These are phyloP conservation scores for Naso thynnoides DNA, from an alignment of 2,797 vertebrate genomes.

Conservation along the genomic window DNA sequence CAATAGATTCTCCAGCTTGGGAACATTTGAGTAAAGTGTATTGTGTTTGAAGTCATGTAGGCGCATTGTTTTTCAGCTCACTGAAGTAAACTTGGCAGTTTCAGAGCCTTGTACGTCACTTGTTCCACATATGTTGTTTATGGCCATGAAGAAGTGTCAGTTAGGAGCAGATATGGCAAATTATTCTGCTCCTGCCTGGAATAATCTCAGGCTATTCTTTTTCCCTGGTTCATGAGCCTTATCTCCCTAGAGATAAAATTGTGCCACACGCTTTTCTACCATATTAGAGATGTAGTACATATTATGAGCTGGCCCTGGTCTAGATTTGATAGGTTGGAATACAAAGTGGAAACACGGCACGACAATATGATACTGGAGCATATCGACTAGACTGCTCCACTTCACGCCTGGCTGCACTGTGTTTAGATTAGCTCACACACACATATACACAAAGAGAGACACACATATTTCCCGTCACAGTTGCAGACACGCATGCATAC, in stretches of 20 bases:
- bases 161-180: background rate
- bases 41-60: background rate
- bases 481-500: slow-evolving; percentile 27
- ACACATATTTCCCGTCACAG: slow-evolving; percentile 31
- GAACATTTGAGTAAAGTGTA: slow-evolving; percentile 12
- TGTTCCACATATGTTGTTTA: background rate
- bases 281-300: slow-evolving; percentile 14
- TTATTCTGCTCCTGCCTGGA: background rate
- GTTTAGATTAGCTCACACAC: slow-evolving; percentile 55
- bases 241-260: slow-evolving; percentile 10
- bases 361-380: slow-evolving; percentile 58
- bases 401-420: slow-evolving; percentile 67
- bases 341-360: slow-evolving; percentile 54
- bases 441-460: slow-evolving; percentile 5
- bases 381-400: slow-evolving; percentile 71
- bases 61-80: background rate
- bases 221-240: background rate
- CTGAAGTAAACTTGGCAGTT: background rate
- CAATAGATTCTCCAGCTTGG: slow-evolving; percentile 21
- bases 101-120: background rate
- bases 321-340: slow-evolving; percentile 38
- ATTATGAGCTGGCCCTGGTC: slow-evolving; percentile 27
- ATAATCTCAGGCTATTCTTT: background rate
- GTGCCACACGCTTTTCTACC: background rate
- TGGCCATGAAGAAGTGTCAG: background rate